Conservation (phyloP, 1,140 invertebrate species). For the Spodoptera litura region DNA sequence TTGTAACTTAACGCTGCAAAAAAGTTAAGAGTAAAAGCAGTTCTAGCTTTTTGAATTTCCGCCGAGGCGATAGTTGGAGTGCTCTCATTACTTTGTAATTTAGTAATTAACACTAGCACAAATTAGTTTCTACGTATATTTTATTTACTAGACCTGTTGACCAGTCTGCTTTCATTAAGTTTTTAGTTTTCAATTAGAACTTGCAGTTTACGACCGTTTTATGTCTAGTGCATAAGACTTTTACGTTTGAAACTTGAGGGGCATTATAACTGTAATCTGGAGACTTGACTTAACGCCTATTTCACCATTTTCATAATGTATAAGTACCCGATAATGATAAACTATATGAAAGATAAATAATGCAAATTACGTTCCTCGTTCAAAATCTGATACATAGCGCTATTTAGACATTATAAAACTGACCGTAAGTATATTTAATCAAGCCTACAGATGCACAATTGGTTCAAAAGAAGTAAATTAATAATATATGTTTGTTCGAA, state of each 20-base stretch:
- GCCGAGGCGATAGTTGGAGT: conserved; percentile 39
- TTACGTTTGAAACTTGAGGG: no score
- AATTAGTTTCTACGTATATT: conserved; percentile 32
- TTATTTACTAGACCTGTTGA: conserved; percentile 27
- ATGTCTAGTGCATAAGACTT: no score
- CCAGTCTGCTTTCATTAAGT: background rate
- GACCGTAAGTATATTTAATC: no score
- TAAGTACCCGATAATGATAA: no score
- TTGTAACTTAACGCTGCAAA: conserved; percentile 33
- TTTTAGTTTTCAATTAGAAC: background rate
- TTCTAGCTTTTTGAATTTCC: conserved; percentile 50
- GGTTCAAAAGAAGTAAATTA: no score
- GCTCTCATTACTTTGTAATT: conserved; percentile 51
- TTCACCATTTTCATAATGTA: no score
- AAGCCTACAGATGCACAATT: no score
- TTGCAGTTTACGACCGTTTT: background rate
- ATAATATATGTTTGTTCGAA: no score
- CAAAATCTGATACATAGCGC: no score
- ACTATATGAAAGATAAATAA: no score
- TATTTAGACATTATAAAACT: no score
- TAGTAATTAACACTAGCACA: conserved; percentile 48
- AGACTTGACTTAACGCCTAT: background rate
- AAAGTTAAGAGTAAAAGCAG: conserved; percentile 45
- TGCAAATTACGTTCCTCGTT: no score
- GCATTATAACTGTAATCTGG: background rate